Conservation (phyloP, 2,113 vertebrate genomes). For the Otis tarda region DNA sequence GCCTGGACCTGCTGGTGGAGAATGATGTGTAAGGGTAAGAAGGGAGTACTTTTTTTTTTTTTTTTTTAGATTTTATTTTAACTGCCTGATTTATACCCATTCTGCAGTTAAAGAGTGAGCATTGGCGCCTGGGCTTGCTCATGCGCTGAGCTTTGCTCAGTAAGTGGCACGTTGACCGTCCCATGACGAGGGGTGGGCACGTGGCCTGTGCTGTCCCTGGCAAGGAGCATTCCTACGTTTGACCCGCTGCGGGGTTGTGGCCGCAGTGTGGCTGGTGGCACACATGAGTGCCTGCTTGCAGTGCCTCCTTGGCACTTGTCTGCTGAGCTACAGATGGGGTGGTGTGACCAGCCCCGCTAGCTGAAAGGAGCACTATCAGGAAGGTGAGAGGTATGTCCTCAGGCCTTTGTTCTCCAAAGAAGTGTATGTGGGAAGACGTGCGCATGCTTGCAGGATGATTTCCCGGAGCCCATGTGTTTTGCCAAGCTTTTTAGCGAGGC, state of each 20-base stretch:
- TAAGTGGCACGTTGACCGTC: rapidly evolving
- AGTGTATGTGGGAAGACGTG: rapidly evolving
- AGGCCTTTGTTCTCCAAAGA: background rate
- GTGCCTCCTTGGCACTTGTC: background rate
- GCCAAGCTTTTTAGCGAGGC: background rate
- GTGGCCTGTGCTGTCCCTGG: background rate
- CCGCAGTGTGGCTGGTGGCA: rapidly evolving
- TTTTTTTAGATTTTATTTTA: background rate
- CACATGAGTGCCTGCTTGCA: rapidly evolving
- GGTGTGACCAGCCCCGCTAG: background rate
- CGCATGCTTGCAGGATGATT: rapidly evolving
- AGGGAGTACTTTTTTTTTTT: background rate
- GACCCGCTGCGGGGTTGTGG: background rate
- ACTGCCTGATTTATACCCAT: background rate
- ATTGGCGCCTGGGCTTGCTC: background rate
- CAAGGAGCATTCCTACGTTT: background rate
- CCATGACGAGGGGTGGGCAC: background rate
- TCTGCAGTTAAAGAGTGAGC: background rate
- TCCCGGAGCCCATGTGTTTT: background rate
- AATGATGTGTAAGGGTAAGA: background rate
- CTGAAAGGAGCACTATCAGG: background rate
- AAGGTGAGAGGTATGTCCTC: background rate
- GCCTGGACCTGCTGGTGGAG: rapidly evolving
- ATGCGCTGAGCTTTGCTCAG: background rate
- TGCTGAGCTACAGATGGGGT: rapidly evolving